phyloP scores from a whole-genome alignment of 2,797 vertebrate species.

The Sebastes hubbsi region DNA sequence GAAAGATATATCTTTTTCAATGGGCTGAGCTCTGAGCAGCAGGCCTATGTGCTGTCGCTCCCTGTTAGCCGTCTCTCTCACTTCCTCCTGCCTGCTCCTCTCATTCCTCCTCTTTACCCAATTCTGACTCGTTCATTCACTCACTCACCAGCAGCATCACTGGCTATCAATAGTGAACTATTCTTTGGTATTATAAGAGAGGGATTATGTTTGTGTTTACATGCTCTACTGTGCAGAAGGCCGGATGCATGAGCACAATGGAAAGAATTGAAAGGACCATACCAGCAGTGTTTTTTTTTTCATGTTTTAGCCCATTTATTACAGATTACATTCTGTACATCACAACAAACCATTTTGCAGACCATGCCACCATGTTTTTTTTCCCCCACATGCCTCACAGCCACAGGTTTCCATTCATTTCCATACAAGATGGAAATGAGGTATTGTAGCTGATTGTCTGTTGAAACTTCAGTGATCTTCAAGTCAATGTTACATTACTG shows the following conservation, averaged over 20 bases:
- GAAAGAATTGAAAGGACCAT: not conserved
- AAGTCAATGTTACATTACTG: not conserved
- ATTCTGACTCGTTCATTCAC: constrained; percentile 6
- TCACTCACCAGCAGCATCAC: constrained; percentile 18
- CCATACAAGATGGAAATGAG: not conserved
- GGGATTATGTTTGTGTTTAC: constrained; percentile 13
- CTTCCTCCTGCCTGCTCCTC: constrained; percentile 24
- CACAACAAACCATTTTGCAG: not conserved
- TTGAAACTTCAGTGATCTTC: not conserved
- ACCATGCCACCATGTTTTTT: not conserved
- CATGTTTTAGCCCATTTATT: not conserved
- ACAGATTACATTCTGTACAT: not conserved
- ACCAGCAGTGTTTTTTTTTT: not conserved
- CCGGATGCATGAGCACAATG: not conserved
- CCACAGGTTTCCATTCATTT: not conserved
- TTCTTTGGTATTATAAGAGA: not conserved
- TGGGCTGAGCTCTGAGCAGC: constrained; percentile 57
- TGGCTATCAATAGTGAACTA: not conserved
- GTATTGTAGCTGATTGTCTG: not conserved
- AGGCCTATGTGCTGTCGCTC: constrained; percentile 33
- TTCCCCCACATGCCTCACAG: not conserved
- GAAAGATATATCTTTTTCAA: constrained; percentile 49
- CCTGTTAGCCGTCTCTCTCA: constrained; percentile 33
- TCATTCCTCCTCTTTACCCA: constrained; percentile 25
- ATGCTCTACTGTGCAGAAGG: not conserved